Conservation (phyloP, 1,140 invertebrate genomes). For the Zaprionus africanus region DNA sequence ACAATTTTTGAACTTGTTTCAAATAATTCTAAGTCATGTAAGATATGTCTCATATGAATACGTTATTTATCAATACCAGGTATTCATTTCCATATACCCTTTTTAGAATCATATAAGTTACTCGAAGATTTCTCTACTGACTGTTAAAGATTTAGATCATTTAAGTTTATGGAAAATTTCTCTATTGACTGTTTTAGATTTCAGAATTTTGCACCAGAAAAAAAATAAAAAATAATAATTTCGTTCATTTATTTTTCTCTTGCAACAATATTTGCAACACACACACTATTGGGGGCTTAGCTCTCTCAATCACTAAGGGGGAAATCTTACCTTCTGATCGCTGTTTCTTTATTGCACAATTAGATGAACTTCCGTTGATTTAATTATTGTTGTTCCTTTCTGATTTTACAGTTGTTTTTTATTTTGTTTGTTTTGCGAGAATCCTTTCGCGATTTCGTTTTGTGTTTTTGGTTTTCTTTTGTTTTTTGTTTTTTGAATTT, state of each 20-base stretch:
- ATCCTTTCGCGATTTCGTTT: slow-evolving; percentile 38
- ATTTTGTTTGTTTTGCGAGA: slow-evolving; percentile 25
- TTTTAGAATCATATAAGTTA: too few species aligned
- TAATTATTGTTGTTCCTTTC: slow-evolving; percentile 5
- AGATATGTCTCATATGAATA: not conserved
- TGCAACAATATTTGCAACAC: not conserved
- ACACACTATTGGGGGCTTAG: not conserved
- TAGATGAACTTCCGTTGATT: not conserved
- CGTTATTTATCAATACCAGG: not conserved
- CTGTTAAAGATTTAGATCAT: too few species aligned
- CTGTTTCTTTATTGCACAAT: not conserved
- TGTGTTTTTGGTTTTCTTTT: not conserved
- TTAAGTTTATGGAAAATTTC: not conserved
- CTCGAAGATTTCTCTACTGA: too few species aligned
- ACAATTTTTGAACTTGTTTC: too few species aligned
- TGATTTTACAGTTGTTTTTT: not conserved
- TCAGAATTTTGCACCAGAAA: slow-evolving; percentile 16
- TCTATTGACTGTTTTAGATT: not conserved
- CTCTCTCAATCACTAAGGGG: not conserved
- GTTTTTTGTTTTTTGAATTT: slow-evolving; percentile 1
- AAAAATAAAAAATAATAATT: slow-evolving; percentile 32
- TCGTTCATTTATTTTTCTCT: not conserved
- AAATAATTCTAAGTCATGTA: not conserved
- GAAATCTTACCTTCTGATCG: not conserved
- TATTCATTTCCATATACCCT: not conserved